Percentiles rank a stretch among this genome's conserved stretches.
Evolutionary conservation across 92 coral and sea anemone species (phyloP).

Genomic region (Anthopleura xanthogrammica): DNA sequence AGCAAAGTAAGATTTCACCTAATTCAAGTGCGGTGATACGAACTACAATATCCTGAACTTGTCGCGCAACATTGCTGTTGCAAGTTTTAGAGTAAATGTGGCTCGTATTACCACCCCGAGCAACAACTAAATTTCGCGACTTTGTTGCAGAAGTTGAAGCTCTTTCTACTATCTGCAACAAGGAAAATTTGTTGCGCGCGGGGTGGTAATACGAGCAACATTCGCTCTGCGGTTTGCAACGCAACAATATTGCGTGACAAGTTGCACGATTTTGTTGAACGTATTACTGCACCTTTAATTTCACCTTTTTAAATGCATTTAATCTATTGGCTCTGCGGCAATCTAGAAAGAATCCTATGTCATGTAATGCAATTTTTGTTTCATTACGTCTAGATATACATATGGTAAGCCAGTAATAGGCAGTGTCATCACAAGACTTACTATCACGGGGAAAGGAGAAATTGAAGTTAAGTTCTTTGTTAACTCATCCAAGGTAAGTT

Average conservation of each 20-base stretch:
- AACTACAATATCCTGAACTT: no score
- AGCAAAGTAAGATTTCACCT: slow-evolving; percentile 50
- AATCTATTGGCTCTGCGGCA: not conserved
- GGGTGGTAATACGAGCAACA: no score
- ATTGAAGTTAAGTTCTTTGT: slow-evolving; percentile 26
- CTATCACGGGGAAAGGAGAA: slow-evolving; percentile 59
- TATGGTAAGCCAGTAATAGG: slow-evolving; percentile 87
- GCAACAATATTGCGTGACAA: no score
- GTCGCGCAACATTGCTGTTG: no score
- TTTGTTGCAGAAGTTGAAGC: no score
- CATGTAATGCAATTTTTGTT: not conserved
- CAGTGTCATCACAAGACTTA: slow-evolving; percentile 48
- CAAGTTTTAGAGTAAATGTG: not conserved
- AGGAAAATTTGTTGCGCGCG: no score
- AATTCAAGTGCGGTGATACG: not conserved
- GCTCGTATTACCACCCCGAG: not conserved
- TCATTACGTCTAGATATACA: slow-evolving; percentile 61
- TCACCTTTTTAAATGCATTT: not conserved
- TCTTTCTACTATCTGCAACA: no score
- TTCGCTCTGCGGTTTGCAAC: no score
- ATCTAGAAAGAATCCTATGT: not conserved
- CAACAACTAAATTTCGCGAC: no score
- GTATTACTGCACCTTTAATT: no score
- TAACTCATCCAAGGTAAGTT: slow-evolving; percentile 15
- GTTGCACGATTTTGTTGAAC: no score